These are phyloP conservation scores for Nysson spinosus DNA, from an alignment of 2,888 invertebrate species.

Conservation along the genomic window DNA sequence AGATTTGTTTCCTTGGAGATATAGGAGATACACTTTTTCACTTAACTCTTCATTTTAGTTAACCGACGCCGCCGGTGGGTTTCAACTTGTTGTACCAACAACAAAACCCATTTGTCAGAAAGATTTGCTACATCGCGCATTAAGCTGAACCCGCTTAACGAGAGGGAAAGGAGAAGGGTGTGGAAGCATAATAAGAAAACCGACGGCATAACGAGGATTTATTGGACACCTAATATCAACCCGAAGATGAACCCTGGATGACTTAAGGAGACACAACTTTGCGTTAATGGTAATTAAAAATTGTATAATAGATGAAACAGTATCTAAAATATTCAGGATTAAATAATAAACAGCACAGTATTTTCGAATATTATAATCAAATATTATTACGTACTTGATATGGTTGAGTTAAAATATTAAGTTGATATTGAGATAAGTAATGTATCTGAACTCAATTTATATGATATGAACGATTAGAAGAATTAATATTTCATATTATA, in stretches of 20 bases:
- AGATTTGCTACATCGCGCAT: conserved; percentile 29
- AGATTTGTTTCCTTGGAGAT: neutral
- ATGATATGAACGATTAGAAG: no score
- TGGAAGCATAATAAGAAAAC: conserved; percentile 29
- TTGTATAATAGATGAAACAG: no score
- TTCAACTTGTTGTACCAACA: conserved; percentile 17
- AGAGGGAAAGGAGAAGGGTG: no score
- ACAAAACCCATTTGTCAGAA: conserved; percentile 36
- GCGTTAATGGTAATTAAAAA: no score
- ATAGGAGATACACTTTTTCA: neutral
- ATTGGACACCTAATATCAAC: conserved; percentile 26
- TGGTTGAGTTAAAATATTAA: no score
- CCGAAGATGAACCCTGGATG: conserved; percentile 13
- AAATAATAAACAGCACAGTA: no score
- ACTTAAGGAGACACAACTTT: neutral
- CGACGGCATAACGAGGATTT: conserved; percentile 45
- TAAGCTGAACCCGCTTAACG: conserved; percentile 32
- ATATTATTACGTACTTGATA: no score
- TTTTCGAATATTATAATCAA: no score
- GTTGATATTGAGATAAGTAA: no score
- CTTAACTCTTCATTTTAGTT: conserved; percentile 21
- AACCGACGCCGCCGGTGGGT: conserved; percentile 18
- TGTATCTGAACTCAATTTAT: no score
- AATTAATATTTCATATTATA: no score
- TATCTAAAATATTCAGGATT: no score